Evolutionary conservation across 2,113 vertebrate species (phyloP).

Genomic region (Rhagologus leucostigma): DNA sequence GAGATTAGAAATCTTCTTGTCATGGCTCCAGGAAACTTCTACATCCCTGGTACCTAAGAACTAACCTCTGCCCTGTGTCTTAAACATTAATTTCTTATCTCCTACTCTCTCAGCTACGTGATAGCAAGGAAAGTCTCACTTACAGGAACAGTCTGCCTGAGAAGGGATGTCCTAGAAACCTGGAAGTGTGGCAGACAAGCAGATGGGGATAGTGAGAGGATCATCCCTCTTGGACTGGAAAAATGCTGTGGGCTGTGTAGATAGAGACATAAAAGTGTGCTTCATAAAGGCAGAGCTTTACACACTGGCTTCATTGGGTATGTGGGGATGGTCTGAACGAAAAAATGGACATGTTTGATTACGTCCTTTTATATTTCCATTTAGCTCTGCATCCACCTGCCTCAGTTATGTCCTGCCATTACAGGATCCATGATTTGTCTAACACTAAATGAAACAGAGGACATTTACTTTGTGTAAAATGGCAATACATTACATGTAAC

Average conservation of each 20-base stretch:
- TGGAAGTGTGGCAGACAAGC: slow-evolving; percentile 50
- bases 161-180: slow-evolving; percentile 27
- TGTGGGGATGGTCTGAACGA: background rate
- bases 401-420: background rate
- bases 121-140: background rate
- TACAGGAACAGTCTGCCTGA: background rate
- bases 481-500: background rate
- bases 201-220: slow-evolving; percentile 24
- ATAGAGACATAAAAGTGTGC: background rate
- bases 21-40: background rate
- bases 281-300: background rate
- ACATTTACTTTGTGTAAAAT: background rate
- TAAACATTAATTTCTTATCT: background rate
- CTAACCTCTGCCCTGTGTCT: background rate
- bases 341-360: background rate
- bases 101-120: background rate
- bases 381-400: background rate
- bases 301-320: background rate
- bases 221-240: background rate
- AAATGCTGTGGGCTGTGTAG: background rate
- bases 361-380: background rate
- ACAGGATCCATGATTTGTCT: background rate
- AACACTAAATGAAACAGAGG: background rate
- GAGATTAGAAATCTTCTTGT: background rate
- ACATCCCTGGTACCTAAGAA: background rate